These are phyloP conservation scores for Psammodynastes pulverulentus DNA, from an alignment of 2,113 vertebrate genomes.

Conservation along the genomic window DNA sequence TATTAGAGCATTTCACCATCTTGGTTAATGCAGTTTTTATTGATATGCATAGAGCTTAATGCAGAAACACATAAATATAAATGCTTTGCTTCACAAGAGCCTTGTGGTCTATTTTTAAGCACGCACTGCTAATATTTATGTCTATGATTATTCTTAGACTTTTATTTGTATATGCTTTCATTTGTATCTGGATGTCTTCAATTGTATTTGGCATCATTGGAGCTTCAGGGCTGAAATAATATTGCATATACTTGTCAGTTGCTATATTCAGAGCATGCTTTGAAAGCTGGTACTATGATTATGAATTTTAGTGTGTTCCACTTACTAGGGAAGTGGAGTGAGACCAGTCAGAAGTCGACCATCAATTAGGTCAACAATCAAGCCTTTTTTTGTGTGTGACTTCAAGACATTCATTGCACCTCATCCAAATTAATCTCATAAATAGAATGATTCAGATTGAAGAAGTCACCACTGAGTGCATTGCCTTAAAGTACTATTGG, in stretches of 20 bases:
- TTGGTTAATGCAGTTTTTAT: background rate
- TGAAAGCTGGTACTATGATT: background rate
- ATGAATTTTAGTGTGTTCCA: background rate
- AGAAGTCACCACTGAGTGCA: background rate
- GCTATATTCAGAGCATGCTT: background rate
- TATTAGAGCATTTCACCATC: background rate
- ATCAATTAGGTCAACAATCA: background rate
- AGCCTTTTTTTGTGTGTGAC: background rate
- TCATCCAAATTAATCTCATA: background rate
- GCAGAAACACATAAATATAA: background rate
- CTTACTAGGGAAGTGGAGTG: background rate
- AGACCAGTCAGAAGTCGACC: background rate
- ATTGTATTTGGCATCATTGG: background rate
- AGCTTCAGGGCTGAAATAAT: background rate
- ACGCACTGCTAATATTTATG: background rate
- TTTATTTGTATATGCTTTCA: background rate
- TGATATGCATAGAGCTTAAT: background rate
- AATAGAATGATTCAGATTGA: background rate
- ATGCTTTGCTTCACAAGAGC: background rate
- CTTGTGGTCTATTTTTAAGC: background rate
- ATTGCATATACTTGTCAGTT: background rate
- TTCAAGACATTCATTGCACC: background rate
- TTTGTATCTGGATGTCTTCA: background rate
- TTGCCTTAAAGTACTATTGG: background rate
- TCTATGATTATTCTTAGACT: slow-evolving; percentile 5